Conservation (phyloP, 2,888 invertebrate species). For the Hypomecis atomaria region DNA sequence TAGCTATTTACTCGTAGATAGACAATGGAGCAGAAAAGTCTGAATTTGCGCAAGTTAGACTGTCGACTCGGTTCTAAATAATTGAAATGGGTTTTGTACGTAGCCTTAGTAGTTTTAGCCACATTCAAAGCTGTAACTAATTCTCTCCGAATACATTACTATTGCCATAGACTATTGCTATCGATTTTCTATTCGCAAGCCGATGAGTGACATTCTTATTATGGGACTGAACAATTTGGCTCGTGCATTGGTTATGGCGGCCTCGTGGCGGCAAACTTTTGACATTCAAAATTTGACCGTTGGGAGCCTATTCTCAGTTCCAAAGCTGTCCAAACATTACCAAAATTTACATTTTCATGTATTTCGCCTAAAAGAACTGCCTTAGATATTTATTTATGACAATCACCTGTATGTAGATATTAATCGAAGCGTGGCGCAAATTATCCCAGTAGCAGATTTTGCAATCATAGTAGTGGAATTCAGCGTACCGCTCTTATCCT, state of each 20-base stretch:
- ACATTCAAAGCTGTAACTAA: background rate
- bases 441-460: conserved; percentile 25
- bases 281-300: conserved; percentile 40
- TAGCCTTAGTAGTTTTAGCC: too few species aligned
- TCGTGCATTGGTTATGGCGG: conserved; percentile 16
- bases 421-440: conserved; percentile 6
- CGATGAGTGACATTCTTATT: conserved; percentile 15
- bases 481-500: conserved; percentile 62
- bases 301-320: conserved; percentile 52
- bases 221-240: conserved; percentile 25
- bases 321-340: conserved; percentile 14
- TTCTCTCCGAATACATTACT: background rate
- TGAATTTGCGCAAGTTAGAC: conserved; percentile 4
- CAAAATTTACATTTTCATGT: background rate
- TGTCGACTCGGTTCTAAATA: conserved; percentile 2
- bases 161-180: background rate
- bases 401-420: conserved; percentile 10
- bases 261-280: conserved; percentile 23
- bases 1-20: conserved; percentile 18
- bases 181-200: conserved; percentile 13
- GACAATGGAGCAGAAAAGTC: conserved; percentile 7
- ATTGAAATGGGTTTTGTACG: background rate
- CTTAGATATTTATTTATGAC: background rate
- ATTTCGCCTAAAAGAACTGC: background rate
- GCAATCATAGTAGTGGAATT: conserved; percentile 48